Evolutionary conservation across 2,888 invertebrate genomes (phyloP).

Genomic region (Yponomeuta evonymella): DNA sequence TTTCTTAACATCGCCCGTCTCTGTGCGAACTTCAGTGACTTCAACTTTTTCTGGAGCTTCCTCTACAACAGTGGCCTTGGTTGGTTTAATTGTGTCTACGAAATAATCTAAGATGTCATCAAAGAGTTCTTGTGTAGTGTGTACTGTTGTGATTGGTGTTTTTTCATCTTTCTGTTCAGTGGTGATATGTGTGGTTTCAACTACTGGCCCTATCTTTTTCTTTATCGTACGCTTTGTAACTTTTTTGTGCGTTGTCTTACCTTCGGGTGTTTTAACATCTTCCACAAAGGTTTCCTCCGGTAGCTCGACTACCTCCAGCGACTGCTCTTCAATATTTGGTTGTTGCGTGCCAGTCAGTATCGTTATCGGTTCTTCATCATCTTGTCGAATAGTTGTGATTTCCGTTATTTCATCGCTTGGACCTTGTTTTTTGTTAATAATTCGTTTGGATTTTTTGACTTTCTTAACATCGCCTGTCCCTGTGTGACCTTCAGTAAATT

Average conservation of each 20-base stretch:
- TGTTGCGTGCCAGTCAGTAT: conserved; percentile 19
- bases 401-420: conserved; percentile 20
- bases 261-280: conserved; percentile 1
- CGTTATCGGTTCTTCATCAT: conserved; percentile 28
- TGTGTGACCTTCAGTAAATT: conserved; percentile 12
- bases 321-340: conserved; percentile 28
- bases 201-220: conserved; percentile 25
- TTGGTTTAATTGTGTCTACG: conserved; percentile 25
- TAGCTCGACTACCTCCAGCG: conserved; percentile 29
- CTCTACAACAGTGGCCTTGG: conserved; percentile 30
- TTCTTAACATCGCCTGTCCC: conserved; percentile 27
- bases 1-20: conserved; percentile 27
- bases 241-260: conserved; percentile 11
- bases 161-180: conserved; percentile 55
- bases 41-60: conserved; percentile 30
- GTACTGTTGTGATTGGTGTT: conserved; percentile 31
- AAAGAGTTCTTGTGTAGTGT: conserved; percentile 30
- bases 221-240: conserved; percentile 17
- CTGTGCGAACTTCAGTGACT: conserved; percentile 31
- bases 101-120: conserved; percentile 29
- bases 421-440: conserved; percentile 28
- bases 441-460: conserved; percentile 29
- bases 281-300: conserved; percentile 29
- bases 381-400: conserved; percentile 32
- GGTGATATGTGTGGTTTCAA: conserved; percentile 49